Percentiles rank a stretch among this genome's conserved stretches.
phyloP scores from a whole-genome alignment of 2,888 invertebrate species.

The Agriopis leucophaearia region DNA sequence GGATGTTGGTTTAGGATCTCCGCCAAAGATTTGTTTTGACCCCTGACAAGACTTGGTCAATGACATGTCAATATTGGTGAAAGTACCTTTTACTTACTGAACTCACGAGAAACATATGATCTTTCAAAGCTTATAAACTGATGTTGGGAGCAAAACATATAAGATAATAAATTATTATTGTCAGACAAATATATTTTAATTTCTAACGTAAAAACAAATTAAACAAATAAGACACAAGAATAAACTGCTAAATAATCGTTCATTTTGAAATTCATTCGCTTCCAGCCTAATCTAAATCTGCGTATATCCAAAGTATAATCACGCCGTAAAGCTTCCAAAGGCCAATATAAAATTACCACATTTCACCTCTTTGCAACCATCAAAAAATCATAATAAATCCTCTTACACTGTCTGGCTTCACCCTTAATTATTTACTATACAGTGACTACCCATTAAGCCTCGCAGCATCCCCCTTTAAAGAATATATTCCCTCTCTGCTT shows the following conservation, averaged over 20 bases:
- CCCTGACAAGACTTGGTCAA: slow-evolving; percentile 14
- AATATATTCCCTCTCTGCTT: slow-evolving; percentile 58
- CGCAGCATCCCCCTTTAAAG: slow-evolving; percentile 42
- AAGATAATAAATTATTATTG: not conserved
- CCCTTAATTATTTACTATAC: slow-evolving; percentile 56
- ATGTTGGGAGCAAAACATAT: not conserved
- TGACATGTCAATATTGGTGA: slow-evolving; percentile 8
- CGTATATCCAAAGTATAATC: slow-evolving; percentile 14
- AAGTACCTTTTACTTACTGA: not conserved
- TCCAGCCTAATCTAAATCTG: not conserved
- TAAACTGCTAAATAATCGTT: not conserved
- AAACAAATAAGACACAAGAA: too few relatives aligned
- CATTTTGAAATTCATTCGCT: slow-evolving; percentile 5
- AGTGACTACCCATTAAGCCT: slow-evolving; percentile 50
- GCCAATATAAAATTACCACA: slow-evolving; percentile 31
- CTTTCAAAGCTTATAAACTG: not conserved
- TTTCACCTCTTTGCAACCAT: slow-evolving; percentile 34
- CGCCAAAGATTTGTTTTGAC: slow-evolving; percentile 23
- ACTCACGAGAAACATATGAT: not conserved
- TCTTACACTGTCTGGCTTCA: slow-evolving; percentile 50
- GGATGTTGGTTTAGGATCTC: slow-evolving; percentile 30
- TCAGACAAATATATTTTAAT: too few relatives aligned
- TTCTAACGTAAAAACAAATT: not conserved
- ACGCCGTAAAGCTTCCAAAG: slow-evolving; percentile 21
- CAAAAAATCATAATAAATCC: slow-evolving; percentile 52